Conservation (phyloP, 2,797 vertebrate species). For the Notamacropus eugenii region DNA sequence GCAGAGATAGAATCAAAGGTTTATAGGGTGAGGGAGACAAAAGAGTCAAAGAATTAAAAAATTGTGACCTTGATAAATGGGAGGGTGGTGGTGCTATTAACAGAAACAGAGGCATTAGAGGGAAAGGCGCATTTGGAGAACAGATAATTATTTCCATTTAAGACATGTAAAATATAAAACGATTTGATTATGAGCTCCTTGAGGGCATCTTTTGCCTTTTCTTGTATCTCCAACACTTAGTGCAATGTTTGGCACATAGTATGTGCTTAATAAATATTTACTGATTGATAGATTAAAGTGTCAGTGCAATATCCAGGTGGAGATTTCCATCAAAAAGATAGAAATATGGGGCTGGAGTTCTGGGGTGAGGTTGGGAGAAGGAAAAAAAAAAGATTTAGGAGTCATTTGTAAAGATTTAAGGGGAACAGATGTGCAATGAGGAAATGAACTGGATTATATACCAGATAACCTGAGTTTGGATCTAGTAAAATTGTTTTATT, state of each 20-base stretch:
- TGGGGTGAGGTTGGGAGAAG: no score
- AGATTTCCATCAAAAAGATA: not conserved
- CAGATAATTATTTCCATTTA: not conserved
- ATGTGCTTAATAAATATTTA: not conserved
- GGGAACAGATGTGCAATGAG: not conserved
- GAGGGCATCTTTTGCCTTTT: not conserved
- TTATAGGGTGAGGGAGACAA: not conserved
- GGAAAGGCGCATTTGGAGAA: not conserved
- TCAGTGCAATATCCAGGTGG: not conserved
- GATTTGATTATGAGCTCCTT: not conserved
- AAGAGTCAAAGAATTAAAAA: not conserved
- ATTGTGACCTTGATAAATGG: not conserved
- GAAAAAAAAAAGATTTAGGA: not conserved
- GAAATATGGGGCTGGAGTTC: not conserved
- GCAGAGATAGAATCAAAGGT: not conserved
- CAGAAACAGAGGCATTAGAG: not conserved
- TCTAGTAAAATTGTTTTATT: not conserved
- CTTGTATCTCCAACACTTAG: not conserved
- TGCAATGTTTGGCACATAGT: not conserved
- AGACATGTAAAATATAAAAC: not conserved
- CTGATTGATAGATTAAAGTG: not conserved
- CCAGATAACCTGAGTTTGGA: not conserved
- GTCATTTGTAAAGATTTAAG: not conserved
- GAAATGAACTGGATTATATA: not conserved
- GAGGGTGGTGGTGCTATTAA: not conserved